Conservation (phyloP, 2,888 invertebrate genomes). For the Gerris lacustris region DNA sequence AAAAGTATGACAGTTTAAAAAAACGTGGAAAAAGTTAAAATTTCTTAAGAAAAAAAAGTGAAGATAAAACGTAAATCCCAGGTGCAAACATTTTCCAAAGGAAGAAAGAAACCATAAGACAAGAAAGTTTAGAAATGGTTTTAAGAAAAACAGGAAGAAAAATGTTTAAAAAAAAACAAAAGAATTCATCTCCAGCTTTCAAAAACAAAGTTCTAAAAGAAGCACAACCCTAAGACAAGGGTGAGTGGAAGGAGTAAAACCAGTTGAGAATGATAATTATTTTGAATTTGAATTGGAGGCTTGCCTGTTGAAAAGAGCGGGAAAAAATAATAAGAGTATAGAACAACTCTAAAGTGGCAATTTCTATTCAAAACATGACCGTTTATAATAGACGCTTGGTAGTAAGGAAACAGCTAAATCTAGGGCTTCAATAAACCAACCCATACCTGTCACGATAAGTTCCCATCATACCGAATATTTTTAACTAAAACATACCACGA, state of each 20-base stretch:
- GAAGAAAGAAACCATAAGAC: background rate
- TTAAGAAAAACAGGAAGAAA: background rate
- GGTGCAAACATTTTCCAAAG: background rate
- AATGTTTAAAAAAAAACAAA: background rate
- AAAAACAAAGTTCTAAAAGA: background rate
- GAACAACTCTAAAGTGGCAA: background rate
- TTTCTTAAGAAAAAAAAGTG: no score
- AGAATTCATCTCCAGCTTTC: background rate
- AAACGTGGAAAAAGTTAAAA: no score
- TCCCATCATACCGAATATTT: no score
- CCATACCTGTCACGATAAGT: no score
- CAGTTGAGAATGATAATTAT: background rate
- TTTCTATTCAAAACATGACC: conserved; percentile 9
- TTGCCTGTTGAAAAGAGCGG: background rate
- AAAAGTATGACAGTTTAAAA: no score
- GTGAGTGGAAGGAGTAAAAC: no score
- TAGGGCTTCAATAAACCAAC: no score
- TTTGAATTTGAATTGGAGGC: background rate
- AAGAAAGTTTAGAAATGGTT: background rate
- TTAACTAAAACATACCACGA: no score
- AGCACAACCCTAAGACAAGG: background rate
- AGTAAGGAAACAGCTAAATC: no score
- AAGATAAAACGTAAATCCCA: no score
- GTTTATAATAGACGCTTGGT: background rate
- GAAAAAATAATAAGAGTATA: background rate